Conservation (phyloP, 2,113 vertebrate species). For the Tichodroma muraria region DNA sequence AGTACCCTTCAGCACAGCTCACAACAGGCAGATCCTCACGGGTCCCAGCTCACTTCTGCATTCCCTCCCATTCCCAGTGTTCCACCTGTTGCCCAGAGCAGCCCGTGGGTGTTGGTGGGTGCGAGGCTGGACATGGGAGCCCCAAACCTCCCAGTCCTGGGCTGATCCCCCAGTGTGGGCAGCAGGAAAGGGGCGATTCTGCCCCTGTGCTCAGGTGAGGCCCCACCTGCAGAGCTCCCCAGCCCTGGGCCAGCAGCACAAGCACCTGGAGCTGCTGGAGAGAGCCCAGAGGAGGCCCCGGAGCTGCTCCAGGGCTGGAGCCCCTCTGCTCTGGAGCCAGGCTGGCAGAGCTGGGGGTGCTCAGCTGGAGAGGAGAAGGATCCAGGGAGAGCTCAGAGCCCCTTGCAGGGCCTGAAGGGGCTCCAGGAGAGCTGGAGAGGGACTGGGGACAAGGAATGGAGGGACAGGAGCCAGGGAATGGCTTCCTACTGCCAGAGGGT, state of each 20-base stretch:
- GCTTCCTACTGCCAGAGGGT: not conserved
- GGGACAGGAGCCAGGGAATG: not conserved
- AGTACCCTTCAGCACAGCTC: not conserved
- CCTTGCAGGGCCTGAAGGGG: not conserved
- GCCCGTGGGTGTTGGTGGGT: not conserved
- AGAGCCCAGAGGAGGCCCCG: not conserved
- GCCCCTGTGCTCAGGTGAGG: not conserved
- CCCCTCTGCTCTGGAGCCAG: not conserved
- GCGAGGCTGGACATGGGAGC: not conserved
- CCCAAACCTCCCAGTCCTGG: not conserved
- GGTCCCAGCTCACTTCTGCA: not conserved
- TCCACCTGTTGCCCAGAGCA: not conserved
- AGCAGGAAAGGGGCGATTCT: not conserved
- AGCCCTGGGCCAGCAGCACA: not conserved
- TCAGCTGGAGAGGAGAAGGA: not conserved
- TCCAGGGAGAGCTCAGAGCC: not conserved
- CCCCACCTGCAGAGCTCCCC: not conserved
- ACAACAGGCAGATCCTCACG: accelerated
- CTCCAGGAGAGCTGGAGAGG: not conserved
- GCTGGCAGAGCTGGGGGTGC: not conserved
- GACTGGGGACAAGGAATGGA: not conserved
- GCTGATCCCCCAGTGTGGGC: not conserved
- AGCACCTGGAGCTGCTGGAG: not conserved
- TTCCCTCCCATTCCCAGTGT: not conserved
- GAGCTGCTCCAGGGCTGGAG: not conserved